A percentile compares a stretch with the other conserved stretches of the same genome.
phyloP scores from a whole-genome alignment of 2,797 vertebrate species.

The Picus viridis region DNA sequence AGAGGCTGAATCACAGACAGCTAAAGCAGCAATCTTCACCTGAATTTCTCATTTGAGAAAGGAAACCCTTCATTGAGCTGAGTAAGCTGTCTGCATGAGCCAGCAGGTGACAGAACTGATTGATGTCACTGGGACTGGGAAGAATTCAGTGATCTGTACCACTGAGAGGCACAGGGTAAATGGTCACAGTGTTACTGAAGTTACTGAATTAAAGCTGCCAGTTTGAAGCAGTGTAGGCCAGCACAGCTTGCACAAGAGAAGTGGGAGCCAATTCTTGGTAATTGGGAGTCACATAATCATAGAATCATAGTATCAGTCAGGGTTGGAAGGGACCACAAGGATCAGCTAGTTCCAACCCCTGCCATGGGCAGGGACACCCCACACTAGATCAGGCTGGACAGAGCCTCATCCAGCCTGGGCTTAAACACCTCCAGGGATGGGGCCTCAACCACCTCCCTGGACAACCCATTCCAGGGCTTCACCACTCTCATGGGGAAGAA shows the following conservation, averaged over 20 bases:
- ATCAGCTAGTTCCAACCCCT: no score
- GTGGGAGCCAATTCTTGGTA: background rate
- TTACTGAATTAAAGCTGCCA: background rate
- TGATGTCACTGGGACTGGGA: background rate
- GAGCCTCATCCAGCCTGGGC: no score
- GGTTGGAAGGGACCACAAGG: no score
- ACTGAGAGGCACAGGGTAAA: background rate
- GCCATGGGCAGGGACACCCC: no score
- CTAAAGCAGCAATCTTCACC: background rate
- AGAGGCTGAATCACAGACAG: background rate
- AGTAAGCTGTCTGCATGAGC: background rate
- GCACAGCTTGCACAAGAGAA: background rate
- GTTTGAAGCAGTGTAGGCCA: background rate
- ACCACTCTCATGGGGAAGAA: no score
- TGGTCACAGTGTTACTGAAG: background rate
- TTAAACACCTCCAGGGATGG: no score
- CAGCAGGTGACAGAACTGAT: background rate
- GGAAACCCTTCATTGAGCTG: background rate
- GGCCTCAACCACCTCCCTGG: no score
- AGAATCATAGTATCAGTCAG: no score
- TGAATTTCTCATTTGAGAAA: slow-evolving; percentile 22
- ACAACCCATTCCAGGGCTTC: no score
- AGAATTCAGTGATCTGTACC: background rate
- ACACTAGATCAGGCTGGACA: no score
- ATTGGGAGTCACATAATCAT: background rate